These are phyloP conservation scores for Acipenser ruthenus DNA, from an alignment of 2,797 vertebrate genomes.

Conservation along the genomic window DNA sequence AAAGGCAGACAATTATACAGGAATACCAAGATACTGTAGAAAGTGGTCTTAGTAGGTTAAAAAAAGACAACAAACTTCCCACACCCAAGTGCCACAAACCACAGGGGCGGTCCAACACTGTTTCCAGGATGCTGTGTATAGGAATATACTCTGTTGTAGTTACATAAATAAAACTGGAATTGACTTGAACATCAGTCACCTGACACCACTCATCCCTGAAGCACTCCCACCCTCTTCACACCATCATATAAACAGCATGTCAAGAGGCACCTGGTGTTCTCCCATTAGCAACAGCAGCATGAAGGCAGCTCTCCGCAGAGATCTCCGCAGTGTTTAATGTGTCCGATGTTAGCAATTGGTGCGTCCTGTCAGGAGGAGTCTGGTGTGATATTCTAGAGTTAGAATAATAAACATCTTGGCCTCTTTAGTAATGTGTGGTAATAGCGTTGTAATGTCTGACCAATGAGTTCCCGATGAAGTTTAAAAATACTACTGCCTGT, in stretches of 20 bases:
- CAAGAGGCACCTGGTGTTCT: constrained; percentile 25
- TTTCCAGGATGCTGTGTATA: too few species aligned
- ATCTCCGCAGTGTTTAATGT: constrained; percentile 23
- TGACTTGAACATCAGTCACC: constrained; percentile 9
- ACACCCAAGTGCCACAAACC: too few species aligned
- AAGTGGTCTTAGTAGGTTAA: too few species aligned
- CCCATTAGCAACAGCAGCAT: constrained; percentile 39
- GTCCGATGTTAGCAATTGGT: constrained; percentile 27
- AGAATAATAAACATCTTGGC: constrained; percentile 29
- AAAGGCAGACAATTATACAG: too few species aligned
- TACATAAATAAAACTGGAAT: too few species aligned
- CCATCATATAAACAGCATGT: constrained; percentile 33
- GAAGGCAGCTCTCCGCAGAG: constrained; percentile 32
- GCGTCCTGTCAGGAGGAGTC: constrained; percentile 12
- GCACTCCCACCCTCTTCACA: constrained; percentile 20
- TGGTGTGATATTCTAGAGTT: constrained; percentile 21
- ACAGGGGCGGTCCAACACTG: too few species aligned
- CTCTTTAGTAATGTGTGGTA: constrained; percentile 21
- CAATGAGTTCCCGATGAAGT: too few species aligned
- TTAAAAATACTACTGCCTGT: too few species aligned
- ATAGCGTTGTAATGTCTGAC: neutral
- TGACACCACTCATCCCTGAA: constrained; percentile 5
- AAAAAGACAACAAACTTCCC: too few species aligned
- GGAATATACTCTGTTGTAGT: too few species aligned
- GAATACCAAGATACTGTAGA: too few species aligned